Conservation (phyloP, 1,140 invertebrate genomes). For the Mya arenaria region DNA sequence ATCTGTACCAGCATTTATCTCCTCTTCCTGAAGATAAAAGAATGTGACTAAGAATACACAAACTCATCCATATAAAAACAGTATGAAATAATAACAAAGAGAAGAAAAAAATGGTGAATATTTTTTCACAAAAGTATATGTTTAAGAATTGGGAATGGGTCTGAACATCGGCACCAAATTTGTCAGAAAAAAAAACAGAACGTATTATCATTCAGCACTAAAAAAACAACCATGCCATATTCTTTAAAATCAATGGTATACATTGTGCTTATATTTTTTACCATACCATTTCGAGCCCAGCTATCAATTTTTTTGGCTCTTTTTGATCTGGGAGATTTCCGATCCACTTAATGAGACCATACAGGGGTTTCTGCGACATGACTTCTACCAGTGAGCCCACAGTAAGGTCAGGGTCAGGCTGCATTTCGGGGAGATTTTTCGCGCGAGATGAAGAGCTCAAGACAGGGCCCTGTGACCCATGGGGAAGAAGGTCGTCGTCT, state of each 20-base stretch:
- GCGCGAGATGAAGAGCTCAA: background rate
- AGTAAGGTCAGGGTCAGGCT: slow-evolving; percentile 77
- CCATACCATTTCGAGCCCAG: slow-evolving; percentile 87
- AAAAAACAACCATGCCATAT: too few species aligned
- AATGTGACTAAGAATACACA: background rate
- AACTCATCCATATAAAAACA: too few species aligned
- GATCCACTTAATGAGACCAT: slow-evolving; percentile 94
- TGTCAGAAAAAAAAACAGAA: too few species aligned
- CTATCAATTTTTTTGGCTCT: slow-evolving; percentile 83
- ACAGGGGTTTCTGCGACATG: slow-evolving; percentile 77
- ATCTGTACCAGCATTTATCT: slow-evolving; percentile 88
- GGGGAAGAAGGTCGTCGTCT: background rate
- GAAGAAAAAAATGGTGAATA: too few species aligned
- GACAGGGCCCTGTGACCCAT: background rate
- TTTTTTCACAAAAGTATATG: too few species aligned
- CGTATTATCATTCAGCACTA: too few species aligned
- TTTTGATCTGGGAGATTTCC: slow-evolving; percentile 83
- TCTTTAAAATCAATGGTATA: too few species aligned
- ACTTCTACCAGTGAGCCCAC: slow-evolving; percentile 83
- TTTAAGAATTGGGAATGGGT: too few species aligned
- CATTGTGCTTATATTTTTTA: too few species aligned
- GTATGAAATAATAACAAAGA: too few species aligned
- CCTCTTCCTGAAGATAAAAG: slow-evolving; percentile 85
- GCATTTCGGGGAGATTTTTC: background rate
- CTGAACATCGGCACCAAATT: too few species aligned